phyloP scores from a whole-genome alignment of 2,888 invertebrate species.

The Phaedon cochleariae region DNA sequence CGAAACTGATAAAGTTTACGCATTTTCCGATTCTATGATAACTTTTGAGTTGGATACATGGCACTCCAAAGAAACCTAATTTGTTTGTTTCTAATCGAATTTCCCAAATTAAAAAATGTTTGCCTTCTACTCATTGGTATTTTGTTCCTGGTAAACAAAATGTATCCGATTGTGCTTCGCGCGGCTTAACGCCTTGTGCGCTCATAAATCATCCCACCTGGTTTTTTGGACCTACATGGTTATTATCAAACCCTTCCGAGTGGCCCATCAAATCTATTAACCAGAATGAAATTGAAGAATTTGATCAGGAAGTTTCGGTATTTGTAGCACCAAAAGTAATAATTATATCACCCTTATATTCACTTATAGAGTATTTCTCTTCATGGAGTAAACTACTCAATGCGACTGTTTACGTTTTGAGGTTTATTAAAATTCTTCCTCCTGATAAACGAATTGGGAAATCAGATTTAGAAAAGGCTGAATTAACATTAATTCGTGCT shows the following conservation, averaged over 20 bases:
- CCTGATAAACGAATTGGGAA: no score
- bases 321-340: no score
- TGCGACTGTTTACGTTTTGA: no score
- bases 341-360: no score
- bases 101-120: background rate
- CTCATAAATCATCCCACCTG: background rate
- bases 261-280: background rate
- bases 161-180: background rate
- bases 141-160: background rate
- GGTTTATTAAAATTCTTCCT: no score
- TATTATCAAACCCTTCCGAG: background rate
- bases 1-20: no score
- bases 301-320: no score
- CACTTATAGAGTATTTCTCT: no score
- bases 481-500: no score
- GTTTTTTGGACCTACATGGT: background rate
- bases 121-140: slow-evolving; percentile 1
- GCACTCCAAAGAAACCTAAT: background rate
- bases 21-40: slow-evolving; percentile 1
- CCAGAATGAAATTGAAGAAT: no score
- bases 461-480: no score
- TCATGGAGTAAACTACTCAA: no score
- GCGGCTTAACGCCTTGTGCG: background rate
- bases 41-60: slow-evolving; percentile 9
- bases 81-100: background rate